Conservation (phyloP, 2,888 invertebrate genomes). For the Meandrusa payeni region DNA sequence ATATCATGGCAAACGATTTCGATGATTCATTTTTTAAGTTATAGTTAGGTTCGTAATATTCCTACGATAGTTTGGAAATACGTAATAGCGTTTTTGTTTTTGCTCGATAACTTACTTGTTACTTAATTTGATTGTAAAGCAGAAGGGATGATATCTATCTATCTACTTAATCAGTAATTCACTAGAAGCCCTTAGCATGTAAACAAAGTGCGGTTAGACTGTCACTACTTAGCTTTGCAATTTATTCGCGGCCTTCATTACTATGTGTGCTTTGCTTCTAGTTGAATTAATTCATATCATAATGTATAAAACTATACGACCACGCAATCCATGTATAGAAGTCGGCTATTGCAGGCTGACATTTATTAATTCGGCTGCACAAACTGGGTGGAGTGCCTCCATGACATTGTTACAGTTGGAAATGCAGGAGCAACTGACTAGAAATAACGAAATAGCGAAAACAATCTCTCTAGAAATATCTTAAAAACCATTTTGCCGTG, state of each 20-base stretch:
- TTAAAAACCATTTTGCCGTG: slow-evolving; percentile 34
- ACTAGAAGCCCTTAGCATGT: too few relatives aligned
- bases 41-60: too few relatives aligned
- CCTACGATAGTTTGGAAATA: too few relatives aligned
- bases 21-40: too few relatives aligned
- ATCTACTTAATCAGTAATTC: too few relatives aligned
- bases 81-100: too few relatives aligned
- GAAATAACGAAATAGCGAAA: slow-evolving; percentile 22
- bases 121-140: too few relatives aligned
- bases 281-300: slow-evolving; percentile 16
- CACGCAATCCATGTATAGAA: slow-evolving; percentile 24
- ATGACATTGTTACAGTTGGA: slow-evolving; percentile 47
- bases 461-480: slow-evolving; percentile 27
- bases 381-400: slow-evolving; percentile 36
- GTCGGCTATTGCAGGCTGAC: slow-evolving; percentile 16
- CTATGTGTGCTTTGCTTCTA: slow-evolving; percentile 15
- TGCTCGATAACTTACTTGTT: too few relatives aligned
- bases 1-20: too few relatives aligned
- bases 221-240: too few relatives aligned
- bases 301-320: slow-evolving; percentile 16
- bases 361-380: slow-evolving; percentile 25
- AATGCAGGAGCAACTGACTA: slow-evolving; percentile 25
- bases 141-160: too few relatives aligned
- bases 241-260: slow-evolving; percentile 11
- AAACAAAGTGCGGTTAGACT: too few relatives aligned